Evolutionary conservation across 2,888 invertebrate species (phyloP).

Genomic region (Gasteruption jaculator): DNA sequence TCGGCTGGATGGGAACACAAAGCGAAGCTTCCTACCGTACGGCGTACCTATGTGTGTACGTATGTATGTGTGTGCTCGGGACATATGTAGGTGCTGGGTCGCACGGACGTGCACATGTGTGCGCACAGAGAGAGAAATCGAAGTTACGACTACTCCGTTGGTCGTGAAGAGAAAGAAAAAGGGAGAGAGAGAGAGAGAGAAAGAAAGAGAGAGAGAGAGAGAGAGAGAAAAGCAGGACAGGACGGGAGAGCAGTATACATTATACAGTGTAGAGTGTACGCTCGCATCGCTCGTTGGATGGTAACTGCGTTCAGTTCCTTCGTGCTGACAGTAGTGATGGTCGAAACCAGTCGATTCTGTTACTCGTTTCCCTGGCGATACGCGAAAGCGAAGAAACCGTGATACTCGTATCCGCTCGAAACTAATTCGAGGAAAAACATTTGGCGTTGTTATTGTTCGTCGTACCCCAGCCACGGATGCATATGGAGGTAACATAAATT

Average conservation of each 20-base stretch:
- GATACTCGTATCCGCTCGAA: conserved; percentile 34
- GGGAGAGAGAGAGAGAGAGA: too few relatives aligned
- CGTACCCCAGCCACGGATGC: conserved; percentile 44
- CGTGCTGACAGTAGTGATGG: conserved; percentile 38
- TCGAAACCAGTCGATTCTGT: conserved; percentile 40
- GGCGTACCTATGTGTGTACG: conserved; percentile 15
- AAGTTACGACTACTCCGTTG: background rate
- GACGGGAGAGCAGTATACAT: too few relatives aligned
- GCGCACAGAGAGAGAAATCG: too few relatives aligned
- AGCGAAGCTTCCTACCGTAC: conserved; percentile 1
- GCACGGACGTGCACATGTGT: too few relatives aligned
- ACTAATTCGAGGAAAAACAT: conserved; percentile 26
- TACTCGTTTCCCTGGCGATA: conserved; percentile 39
- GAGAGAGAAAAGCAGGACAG: too few relatives aligned
- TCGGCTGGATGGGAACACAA: background rate
- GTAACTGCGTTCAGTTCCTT: background rate
- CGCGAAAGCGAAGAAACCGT: conserved; percentile 42
- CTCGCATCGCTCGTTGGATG: background rate
- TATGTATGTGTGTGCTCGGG: conserved; percentile 10
- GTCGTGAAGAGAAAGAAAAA: background rate
- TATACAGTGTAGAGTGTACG: too few relatives aligned
- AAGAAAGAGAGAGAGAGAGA: too few relatives aligned
- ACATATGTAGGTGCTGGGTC: too few relatives aligned
- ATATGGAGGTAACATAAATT: conserved; percentile 52
- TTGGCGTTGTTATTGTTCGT: background rate